These are phyloP conservation scores for Xylocopa sonorina DNA, from an alignment of 1,140 invertebrate genomes.

Conservation along the genomic window DNA sequence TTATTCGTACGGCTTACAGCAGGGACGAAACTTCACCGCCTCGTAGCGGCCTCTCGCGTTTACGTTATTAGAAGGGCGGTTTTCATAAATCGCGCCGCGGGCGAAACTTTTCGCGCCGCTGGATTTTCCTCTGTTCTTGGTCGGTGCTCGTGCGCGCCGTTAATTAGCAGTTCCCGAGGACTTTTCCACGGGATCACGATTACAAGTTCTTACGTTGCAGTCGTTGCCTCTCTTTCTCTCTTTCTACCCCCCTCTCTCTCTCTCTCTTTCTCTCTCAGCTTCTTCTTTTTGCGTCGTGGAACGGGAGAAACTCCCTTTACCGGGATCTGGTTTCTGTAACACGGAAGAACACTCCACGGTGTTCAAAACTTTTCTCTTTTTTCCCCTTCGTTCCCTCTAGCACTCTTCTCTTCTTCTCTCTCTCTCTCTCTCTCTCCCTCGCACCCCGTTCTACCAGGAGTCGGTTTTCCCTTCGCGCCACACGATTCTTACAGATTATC, in stretches of 20 bases:
- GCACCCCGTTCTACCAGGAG: neutral
- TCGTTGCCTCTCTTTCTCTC: neutral
- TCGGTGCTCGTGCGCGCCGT: constrained; percentile 38
- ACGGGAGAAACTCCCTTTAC: constrained; percentile 31
- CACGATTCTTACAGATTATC: constrained; percentile 42
- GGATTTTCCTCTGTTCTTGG: constrained; percentile 7
- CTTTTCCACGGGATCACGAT: constrained; percentile 39
- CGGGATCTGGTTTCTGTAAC: constrained; percentile 45
- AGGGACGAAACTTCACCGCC: constrained; percentile 47
- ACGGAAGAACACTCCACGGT: constrained; percentile 42
- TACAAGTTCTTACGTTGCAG: constrained; percentile 20
- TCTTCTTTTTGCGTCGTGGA: neutral
- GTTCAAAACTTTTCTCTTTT: constrained; percentile 21
- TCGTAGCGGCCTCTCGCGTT: constrained; percentile 49
- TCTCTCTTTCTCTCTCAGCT: too few species aligned
- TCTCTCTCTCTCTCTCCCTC: too few species aligned
- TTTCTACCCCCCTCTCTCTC: too few species aligned
- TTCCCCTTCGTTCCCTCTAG: too few species aligned
- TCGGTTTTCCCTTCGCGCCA: neutral
- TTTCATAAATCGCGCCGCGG: constrained; percentile 67
- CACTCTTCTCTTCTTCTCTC: neutral
- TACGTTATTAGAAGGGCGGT: constrained; percentile 58
- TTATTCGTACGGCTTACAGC: constrained; percentile 64
- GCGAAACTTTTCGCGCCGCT: constrained; percentile 38
- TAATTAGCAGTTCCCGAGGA: constrained; percentile 55